These are phyloP conservation scores for Micrastur ruficollis DNA, from an alignment of 2,797 vertebrate species.

Conservation along the genomic window DNA sequence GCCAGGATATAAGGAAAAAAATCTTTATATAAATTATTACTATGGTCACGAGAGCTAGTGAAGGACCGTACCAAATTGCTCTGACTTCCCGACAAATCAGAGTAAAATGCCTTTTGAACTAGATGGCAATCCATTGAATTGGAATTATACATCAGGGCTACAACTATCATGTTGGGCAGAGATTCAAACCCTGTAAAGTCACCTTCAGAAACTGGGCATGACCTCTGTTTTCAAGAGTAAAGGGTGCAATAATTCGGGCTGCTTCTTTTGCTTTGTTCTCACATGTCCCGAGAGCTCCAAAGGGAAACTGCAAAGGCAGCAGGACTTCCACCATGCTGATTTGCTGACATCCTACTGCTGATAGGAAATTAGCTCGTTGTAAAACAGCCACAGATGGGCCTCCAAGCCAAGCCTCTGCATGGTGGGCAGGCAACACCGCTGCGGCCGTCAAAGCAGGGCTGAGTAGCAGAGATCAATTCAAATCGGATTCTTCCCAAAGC, in stretches of 20 bases:
- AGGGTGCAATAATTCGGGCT: neutral
- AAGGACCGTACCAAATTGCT: neutral
- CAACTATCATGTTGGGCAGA: neutral
- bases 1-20: neutral
- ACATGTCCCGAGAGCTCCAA: neutral
- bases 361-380: neutral
- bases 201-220: neutral
- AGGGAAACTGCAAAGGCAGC: neutral
- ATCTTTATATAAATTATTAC: constrained; percentile 4
- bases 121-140: neutral
- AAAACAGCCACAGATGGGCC: neutral
- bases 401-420: fast-evolving
- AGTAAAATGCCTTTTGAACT: neutral
- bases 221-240: neutral
- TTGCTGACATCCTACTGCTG: neutral
- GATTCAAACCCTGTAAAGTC: neutral
- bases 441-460: fast-evolving
- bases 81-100: constrained; percentile 8
- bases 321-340: neutral
- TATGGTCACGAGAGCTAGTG: neutral
- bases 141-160: neutral
- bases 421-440: neutral
- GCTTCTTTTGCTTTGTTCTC: neutral
- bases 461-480: neutral
- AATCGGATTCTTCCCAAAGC: neutral